Percentiles rank a stretch among this genome's conserved stretches.
phyloP scores from a whole-genome alignment of 2,113 vertebrate species.

The Syngnathus typhle region DNA sequence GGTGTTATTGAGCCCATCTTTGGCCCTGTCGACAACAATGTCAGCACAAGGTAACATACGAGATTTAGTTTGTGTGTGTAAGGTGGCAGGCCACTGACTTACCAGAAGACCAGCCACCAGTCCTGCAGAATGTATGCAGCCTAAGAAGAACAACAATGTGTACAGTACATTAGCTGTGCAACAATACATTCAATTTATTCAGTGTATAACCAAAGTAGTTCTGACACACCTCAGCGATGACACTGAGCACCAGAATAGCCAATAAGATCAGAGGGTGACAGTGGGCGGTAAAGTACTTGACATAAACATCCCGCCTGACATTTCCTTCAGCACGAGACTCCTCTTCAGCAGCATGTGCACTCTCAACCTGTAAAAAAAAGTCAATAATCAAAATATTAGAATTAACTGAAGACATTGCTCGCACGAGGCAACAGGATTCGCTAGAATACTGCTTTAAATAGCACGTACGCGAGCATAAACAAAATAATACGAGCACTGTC shows the following conservation, averaged over 20 bases:
- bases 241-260: conserved; percentile 36
- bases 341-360: conserved; percentile 7
- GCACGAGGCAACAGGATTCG: too few species aligned
- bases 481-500: too few species aligned
- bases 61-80: neutral
- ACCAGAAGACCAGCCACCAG: conserved; percentile 94
- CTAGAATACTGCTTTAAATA: too few species aligned
- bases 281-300: conserved; percentile 44
- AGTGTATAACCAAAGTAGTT: too few species aligned
- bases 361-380: conserved; percentile 28
- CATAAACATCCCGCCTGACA: conserved; percentile 30
- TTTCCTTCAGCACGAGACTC: conserved; percentile 46
- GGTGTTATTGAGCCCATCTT: conserved; percentile 27
- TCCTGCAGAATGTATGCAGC: conserved; percentile 81
- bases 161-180: too few species aligned
- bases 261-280: conserved; percentile 14
- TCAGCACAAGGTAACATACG: neutral
- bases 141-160: conserved; percentile 47
- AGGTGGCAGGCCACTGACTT: conserved; percentile 34
- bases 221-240: conserved; percentile 40
- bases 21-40: conserved; percentile 46
- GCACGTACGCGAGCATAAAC: too few species aligned
- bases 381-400: neutral
- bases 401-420: too few species aligned
- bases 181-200: too few species aligned